These are phyloP conservation scores for Phrynocephalus vlangalii DNA, from an alignment of 2,797 vertebrate species.

Conservation along the genomic window DNA sequence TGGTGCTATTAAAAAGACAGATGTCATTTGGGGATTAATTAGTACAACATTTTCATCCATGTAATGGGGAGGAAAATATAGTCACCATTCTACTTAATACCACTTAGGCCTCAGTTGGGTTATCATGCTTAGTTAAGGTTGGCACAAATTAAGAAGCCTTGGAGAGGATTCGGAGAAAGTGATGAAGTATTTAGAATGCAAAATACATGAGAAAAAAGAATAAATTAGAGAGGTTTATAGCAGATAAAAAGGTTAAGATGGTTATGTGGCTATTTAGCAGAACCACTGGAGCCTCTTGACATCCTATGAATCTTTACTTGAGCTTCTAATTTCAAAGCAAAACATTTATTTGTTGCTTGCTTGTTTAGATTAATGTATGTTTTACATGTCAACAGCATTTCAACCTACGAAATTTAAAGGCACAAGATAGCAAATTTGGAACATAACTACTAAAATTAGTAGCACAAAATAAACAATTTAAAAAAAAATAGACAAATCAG, in stretches of 20 bases:
- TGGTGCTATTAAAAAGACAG: slow-evolving; percentile 1
- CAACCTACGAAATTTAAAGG: background rate
- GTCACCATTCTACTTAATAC: slow-evolving; percentile 5
- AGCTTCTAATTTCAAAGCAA: background rate
- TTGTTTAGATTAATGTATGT: background rate
- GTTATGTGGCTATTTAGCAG: background rate
- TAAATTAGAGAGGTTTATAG: background rate
- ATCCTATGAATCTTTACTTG: background rate
- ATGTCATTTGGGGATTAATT: slow-evolving; percentile 35
- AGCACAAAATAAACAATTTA: background rate
- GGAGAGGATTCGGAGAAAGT: background rate
- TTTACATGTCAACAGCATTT: background rate
- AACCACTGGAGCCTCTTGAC: background rate
- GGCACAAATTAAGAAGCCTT: slow-evolving; percentile 27
- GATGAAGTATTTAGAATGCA: slow-evolving; percentile 24
- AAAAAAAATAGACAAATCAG: background rate
- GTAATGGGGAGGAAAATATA: slow-evolving; percentile 21
- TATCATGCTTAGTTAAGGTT: slow-evolving; percentile 22
- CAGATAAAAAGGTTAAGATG: background rate
- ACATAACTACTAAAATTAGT: background rate
- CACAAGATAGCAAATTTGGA: background rate
- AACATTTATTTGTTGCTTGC: background rate
- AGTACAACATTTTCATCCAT: slow-evolving; percentile 19
- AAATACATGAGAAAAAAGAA: background rate
- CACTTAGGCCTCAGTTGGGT: slow-evolving; percentile 16